Evolutionary conservation across 1,140 invertebrate genomes (phyloP), one percentile per base, ranked within the genome.

Genomic region (Calosoma granatense): DNA sequence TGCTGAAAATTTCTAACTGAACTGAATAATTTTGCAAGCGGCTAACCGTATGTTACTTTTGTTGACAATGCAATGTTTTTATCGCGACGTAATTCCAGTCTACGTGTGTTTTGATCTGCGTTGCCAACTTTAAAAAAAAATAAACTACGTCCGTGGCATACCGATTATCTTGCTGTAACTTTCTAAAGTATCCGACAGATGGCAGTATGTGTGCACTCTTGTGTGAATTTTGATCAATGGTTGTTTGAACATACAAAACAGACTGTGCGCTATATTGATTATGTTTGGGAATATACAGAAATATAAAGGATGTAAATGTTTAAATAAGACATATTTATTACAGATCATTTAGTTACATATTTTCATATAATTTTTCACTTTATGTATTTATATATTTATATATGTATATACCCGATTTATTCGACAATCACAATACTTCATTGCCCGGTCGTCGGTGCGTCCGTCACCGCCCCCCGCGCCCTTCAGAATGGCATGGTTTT

Each of bases 261-360:
- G n/a, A n/a, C n/a, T n/a, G n/a, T n/a, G n/a, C n/a, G n/a, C n/a
- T n/a, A n/a, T n/a, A n/a, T n/a, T n/a, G n/a, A 17, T 51, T 51
- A 12, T n/a, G n/a, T 51, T 51, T 51, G 47, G 11, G 11, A 51
- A 11, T 20, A 17, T n/a, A 36, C n/a, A 36, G 26, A 36, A 30
- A 30, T 30, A 30, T 47, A 47, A 47, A 47, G 41, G 9, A 4
- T 9, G 15, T 9, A 17, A 47, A 47, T 47, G 41, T 47, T 47
- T 66, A 65, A 67, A 67, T 67, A 67, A 67, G 65, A 67, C 65
- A 67, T 67, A 65, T 67, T 67, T 67, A 67, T 67, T 67, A 67
- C 65, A 67, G 65, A 61, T 66, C 64, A 64, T 66, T 65, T 64
- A 66, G 65, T 65, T 67, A 65, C 64, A 67, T 65, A 65, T 64